Evolutionary conservation across 2,113 vertebrate species (phyloP).

Genomic region (Nansenia antarctica): DNA sequence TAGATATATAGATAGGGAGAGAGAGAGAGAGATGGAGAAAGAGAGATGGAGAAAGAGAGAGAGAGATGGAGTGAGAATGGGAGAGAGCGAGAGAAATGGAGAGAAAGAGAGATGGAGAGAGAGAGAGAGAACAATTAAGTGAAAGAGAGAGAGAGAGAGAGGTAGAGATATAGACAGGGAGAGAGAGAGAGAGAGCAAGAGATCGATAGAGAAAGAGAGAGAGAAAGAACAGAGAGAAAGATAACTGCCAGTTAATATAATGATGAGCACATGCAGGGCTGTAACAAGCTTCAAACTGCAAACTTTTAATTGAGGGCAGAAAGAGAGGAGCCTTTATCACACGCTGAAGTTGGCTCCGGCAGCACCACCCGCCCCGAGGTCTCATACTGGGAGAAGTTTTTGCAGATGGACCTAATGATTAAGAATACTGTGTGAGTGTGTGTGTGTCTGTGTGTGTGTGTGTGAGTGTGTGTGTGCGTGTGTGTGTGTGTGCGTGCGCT

Average conservation of each 20-base stretch:
- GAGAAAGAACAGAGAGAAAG: conserved; percentile 12
- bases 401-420: conserved; percentile 42
- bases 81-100: neutral
- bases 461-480: neutral
- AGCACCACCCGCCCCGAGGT: conserved; percentile 19
- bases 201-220: too few species aligned
- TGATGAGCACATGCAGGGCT: conserved; percentile 48
- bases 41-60: conserved; percentile 32
- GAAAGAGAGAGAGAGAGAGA: too few species aligned
- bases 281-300: conserved; percentile 61
- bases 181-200: too few species aligned
- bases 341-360: conserved; percentile 28
- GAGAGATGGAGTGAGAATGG: neutral
- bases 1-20: too few species aligned
- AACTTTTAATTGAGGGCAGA: conserved; percentile 66
- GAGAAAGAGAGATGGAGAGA: conserved; percentile 15
- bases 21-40: neutral
- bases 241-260: conserved; percentile 50
- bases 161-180: too few species aligned
- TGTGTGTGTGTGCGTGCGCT: neutral
- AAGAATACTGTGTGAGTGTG: conserved; percentile 1
- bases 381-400: conserved; percentile 11
- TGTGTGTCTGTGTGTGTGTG: neutral
- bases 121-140: too few species aligned
- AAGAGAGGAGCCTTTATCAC: conserved; percentile 46